Evolutionary conservation across 2,888 invertebrate genomes (phyloP), one percentile per base, ranked within the genome.

Genomic region (Perithous albicinctus): DNA sequence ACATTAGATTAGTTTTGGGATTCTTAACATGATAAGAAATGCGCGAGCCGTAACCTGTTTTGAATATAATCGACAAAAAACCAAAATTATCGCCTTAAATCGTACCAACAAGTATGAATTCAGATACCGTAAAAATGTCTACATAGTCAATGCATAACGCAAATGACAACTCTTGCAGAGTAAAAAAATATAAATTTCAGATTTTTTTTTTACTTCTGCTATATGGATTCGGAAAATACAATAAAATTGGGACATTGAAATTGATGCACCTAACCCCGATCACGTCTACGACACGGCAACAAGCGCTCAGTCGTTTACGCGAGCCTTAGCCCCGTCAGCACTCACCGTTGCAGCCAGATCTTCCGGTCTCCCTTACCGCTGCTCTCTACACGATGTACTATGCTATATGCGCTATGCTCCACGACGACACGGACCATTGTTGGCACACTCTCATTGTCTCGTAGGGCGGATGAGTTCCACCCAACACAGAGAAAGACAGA

Each of bases 391-490:
- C 10, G 46, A 59, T 48, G 54, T 54, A 20, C 56, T 10, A 35
- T 18, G 64, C 69, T 63, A 29, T 66, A 12, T 54, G 20, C 15
- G 69, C 69, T 29, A 72, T 54, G 67, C 72, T 61, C 64, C n/a
- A 20, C 67, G 54, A 76, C 54, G 77, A 73, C 67, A 51, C 51
- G 63, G 54, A 78, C 74, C 59, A 78, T 82, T 82, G 78, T 82
- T 78, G 74, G 78, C 64, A 74, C 74, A 75, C 64, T 69, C 78
- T 82, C 74, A 82, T 82, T 82, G 81, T 82, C 64, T 78, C 46
- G 15, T n/a, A 63, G 63, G 43, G 38, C 26, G 35, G 41, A 59
- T 43, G 72, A 41, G 72, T 32, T 72, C 59, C 35, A 59, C 18
- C 72, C 18, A 29, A 41, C 18, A 38, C 7, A 23, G 54, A 64